Base-by-base conservation (phyloP, 2,113 vertebrate genomes). In the Pomatorhinus ruficollis region DNA sequence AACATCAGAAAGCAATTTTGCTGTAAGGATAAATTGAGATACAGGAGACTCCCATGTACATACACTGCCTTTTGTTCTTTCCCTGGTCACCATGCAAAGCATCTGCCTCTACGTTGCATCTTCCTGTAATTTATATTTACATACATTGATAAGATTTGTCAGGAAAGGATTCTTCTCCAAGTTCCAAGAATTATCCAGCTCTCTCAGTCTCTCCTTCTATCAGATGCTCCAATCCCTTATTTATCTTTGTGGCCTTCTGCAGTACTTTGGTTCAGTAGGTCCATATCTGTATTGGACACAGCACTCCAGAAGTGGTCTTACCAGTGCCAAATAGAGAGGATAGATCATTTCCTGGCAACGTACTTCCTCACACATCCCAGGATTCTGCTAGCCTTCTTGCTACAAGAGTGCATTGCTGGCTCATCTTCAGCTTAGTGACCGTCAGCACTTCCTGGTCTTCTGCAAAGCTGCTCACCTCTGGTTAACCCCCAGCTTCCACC, bases 401-500 rank as follows among this genome's bases (percentile, higher is more conserved):
- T n/a, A 35, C 15, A 74, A 31, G 22, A 5, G 4, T 27, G 3
- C 37, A 66, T 11, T 66, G 33, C 54, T 78, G 22, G 8, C 15
- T 77, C 24, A 59, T 20, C 44, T 47, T 78, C 64, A 83, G 35
- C 42, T 57, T 16, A 47, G 47, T 6, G 12, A 71, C 8, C 50
- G 75, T 10, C 39, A 40, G 54, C n/a, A 40, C 13, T 28, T 16
- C 7, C 13, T 37, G 15, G 12, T 47, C 25, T 33, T 49, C 35
- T 70, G 30, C 52, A 54, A 70, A 76, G 52, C 20, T 65, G 16
- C 9, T 70, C 68, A 61, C 25, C 37, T 7, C 8, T 1, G 0
- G 16, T 20, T n/a, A 79, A 12, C 3, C 4, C 15, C 5, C 17
- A 37, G 49, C 0, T 0, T 15, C 20, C 17, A 12, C 39, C 33